These are phyloP conservation scores for Geophilus truncorum DNA, from an alignment of 2,888 invertebrate genomes.

Conservation along the genomic window DNA sequence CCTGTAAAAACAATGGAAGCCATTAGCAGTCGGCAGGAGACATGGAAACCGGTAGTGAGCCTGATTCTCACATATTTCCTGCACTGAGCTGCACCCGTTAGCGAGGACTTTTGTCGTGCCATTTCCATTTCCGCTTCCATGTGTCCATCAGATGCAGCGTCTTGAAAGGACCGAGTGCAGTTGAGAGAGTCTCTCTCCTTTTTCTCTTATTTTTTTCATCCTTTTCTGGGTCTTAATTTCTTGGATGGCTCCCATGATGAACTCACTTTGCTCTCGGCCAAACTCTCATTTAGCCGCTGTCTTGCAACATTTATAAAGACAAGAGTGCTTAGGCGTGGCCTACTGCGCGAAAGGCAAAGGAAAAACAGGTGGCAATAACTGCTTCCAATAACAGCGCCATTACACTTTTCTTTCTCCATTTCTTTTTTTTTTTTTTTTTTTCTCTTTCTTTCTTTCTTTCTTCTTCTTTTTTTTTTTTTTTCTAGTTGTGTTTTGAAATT, in stretches of 20 bases:
- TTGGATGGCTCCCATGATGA: constrained; percentile 24
- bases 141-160: constrained; percentile 1
- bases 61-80: constrained; percentile 1
- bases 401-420: background rate
- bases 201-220: background rate
- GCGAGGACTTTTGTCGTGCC: background rate
- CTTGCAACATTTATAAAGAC: constrained; percentile 24
- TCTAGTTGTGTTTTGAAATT: background rate
- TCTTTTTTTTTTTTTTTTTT: background rate
- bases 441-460: background rate
- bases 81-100: background rate
- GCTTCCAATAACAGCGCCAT: constrained; percentile 19
- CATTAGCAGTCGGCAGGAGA: constrained; percentile 19
- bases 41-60: constrained; percentile 7
- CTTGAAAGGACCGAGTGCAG: constrained; percentile 1
- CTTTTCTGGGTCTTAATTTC: constrained; percentile 6
- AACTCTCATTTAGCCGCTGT: constrained; percentile 27
- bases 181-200: background rate
- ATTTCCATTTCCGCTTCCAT: constrained; percentile 19
- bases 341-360: background rate
- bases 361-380: constrained; percentile 27
- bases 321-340: constrained; percentile 27
- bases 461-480: background rate
- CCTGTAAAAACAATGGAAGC: background rate
- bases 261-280: constrained; percentile 27